Evolutionary conservation across 2,888 invertebrate genomes (phyloP).

Genomic region (Norana najaformis): DNA sequence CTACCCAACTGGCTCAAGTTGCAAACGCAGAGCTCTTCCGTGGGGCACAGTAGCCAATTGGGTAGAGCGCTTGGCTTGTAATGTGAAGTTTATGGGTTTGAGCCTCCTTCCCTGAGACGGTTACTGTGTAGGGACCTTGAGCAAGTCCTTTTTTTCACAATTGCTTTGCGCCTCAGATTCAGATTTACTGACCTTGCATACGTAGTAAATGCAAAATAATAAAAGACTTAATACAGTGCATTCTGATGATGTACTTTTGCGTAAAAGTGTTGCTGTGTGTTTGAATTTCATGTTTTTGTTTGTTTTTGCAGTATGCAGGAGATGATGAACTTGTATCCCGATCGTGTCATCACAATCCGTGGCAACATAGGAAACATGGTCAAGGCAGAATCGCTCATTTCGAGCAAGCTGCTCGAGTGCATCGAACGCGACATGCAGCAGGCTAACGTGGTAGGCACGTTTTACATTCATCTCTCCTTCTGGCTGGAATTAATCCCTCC

Average conservation of each 20-base stretch:
- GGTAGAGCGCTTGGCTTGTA: too few species aligned
- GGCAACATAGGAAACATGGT: conserved; percentile 87
- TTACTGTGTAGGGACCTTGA: too few species aligned
- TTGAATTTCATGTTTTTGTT: neutral
- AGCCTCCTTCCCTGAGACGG: too few species aligned
- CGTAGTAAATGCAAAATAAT: too few species aligned
- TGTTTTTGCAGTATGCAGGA: conserved; percentile 44
- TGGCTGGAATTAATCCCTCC: too few species aligned
- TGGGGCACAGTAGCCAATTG: neutral
- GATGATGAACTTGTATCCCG: conserved; percentile 66
- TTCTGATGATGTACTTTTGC: neutral
- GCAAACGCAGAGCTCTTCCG: neutral
- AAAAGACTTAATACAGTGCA: neutral
- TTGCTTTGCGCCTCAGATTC: too few species aligned
- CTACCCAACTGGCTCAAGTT: too few species aligned
- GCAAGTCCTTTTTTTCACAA: too few species aligned
- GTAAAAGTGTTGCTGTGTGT: neutral
- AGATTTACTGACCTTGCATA: too few species aligned
- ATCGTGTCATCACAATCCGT: conserved; percentile 94
- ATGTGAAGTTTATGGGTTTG: too few species aligned
- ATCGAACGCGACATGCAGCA: conserved; percentile 58
- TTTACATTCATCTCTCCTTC: neutral
- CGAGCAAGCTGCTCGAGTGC: conserved; percentile 91
- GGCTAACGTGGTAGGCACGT: conserved; percentile 21
- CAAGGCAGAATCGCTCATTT: conserved; percentile 90